A percentile compares a stretch with the other conserved stretches of the same genome.
These are phyloP conservation scores for Drosophila parthenogenetica DNA, from an alignment of 2,888 invertebrate genomes.

Conservation along the genomic window DNA sequence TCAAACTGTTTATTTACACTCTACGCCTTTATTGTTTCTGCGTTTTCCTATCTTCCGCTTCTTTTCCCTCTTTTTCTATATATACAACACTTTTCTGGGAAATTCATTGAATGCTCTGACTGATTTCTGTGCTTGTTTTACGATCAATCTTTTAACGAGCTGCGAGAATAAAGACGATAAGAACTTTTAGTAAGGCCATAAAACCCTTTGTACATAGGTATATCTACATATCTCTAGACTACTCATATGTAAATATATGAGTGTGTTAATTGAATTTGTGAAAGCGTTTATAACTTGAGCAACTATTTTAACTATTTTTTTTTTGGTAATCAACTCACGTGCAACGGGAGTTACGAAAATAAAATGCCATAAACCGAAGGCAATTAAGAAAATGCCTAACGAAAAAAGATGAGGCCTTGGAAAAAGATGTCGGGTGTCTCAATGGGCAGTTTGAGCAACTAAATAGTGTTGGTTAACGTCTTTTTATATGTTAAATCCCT, in stretches of 20 bases:
- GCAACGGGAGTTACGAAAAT: constrained; percentile 34
- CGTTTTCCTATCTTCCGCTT: neutral
- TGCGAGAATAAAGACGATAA: constrained; percentile 37
- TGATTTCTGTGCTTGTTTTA: constrained; percentile 36
- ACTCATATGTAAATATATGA: constrained; percentile 9
- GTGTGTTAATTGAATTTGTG: constrained; percentile 68
- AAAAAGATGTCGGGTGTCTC: neutral
- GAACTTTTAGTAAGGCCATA: constrained; percentile 20
- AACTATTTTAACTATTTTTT: constrained; percentile 16
- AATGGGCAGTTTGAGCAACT: neutral
- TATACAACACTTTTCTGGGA: constrained; percentile 33
- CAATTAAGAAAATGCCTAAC: constrained; percentile 14
- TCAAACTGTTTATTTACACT: constrained; percentile 24
- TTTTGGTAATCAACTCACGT: constrained; percentile 51
- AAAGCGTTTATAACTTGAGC: constrained; percentile 55
- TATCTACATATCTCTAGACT: constrained; percentile 1
- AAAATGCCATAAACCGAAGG: constrained; percentile 17
- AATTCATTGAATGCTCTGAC: constrained; percentile 23
- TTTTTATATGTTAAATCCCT: neutral
- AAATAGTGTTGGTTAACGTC: neutral
- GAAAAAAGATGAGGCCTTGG: neutral
- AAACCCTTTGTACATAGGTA: constrained; percentile 17
- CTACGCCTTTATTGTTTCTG: neutral
- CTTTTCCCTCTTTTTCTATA: constrained; percentile 35
- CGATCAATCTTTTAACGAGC: constrained; percentile 46